Conservation (phyloP, 1,140 invertebrate species). For the Sipha flava region DNA sequence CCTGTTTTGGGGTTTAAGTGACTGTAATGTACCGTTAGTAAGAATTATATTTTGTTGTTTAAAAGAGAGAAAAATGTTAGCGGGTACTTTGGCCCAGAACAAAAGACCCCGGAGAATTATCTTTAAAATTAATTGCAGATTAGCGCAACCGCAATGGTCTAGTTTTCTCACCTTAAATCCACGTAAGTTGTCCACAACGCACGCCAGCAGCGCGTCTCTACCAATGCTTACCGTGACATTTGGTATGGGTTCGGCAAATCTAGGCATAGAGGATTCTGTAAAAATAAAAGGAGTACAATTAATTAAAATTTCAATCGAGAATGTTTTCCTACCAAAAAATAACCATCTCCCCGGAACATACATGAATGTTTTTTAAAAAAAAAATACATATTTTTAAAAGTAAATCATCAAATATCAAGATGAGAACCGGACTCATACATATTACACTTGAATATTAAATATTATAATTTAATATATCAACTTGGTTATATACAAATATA, state of each 20-base stretch:
- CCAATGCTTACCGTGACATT: constrained; percentile 91
- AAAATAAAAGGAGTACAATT: constrained; percentile 8
- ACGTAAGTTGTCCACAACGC: constrained; percentile 83
- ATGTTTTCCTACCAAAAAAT: no score
- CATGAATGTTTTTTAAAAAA: no score
- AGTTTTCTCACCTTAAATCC: constrained; percentile 66
- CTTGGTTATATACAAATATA: no score
- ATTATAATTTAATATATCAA: no score
- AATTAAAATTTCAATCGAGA: no score
- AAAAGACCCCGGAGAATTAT: background rate
- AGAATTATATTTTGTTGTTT: constrained; percentile 1
- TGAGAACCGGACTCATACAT: no score
- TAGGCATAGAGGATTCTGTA: constrained; percentile 38
- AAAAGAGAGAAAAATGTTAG: background rate
- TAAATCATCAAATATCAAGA: no score
- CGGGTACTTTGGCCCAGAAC: background rate
- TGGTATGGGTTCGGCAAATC: constrained; percentile 63
- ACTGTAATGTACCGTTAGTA: background rate
- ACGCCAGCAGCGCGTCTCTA: constrained; percentile 83
- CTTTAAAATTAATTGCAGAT: background rate
- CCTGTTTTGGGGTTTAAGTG: background rate
- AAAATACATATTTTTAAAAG: no score
- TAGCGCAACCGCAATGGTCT: background rate
- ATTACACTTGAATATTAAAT: no score
- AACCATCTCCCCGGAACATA: no score